phyloP scores from a whole-genome alignment of 1,140 invertebrate species.

The Aphelinus atriplicis region DNA sequence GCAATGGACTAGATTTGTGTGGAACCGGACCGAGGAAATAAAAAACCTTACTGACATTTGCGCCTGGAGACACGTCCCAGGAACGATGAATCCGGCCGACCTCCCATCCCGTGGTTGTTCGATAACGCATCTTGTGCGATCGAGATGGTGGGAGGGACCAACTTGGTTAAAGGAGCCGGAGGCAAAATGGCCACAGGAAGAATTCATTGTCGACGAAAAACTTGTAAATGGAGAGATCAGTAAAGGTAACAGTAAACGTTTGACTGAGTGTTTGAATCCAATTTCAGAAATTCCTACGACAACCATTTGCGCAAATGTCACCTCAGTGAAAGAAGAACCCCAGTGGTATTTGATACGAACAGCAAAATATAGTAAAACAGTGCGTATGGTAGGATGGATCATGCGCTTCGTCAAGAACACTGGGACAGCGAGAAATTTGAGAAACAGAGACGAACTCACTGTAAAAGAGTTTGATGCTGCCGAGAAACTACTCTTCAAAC shows the following conservation, averaged over 20 bases:
- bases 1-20: conserved; percentile 37
- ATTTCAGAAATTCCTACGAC: too few relatives aligned
- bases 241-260: too few relatives aligned
- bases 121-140: conserved; percentile 49
- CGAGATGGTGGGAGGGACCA: conserved; percentile 49
- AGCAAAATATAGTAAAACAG: not conserved
- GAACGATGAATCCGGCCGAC: conserved; percentile 15
- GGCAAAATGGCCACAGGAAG: too few relatives aligned
- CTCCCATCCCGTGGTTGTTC: conserved; percentile 56
- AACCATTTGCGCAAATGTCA: too few relatives aligned
- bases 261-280: too few relatives aligned
- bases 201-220: too few relatives aligned
- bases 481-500: not conserved
- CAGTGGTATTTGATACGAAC: not conserved
- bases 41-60: not conserved
- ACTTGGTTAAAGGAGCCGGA: too few relatives aligned
- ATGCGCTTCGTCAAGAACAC: not conserved
- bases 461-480: not conserved
- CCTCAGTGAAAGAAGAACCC: too few relatives aligned
- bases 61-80: conserved; percentile 29
- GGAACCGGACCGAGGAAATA: conserved; percentile 36
- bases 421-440: too few relatives aligned
- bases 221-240: too few relatives aligned
- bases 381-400: not conserved
- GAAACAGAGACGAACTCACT: not conserved